These are phyloP conservation scores for Idris sp. DNA, from an alignment of 1,140 invertebrate genomes.

Conservation along the genomic window DNA sequence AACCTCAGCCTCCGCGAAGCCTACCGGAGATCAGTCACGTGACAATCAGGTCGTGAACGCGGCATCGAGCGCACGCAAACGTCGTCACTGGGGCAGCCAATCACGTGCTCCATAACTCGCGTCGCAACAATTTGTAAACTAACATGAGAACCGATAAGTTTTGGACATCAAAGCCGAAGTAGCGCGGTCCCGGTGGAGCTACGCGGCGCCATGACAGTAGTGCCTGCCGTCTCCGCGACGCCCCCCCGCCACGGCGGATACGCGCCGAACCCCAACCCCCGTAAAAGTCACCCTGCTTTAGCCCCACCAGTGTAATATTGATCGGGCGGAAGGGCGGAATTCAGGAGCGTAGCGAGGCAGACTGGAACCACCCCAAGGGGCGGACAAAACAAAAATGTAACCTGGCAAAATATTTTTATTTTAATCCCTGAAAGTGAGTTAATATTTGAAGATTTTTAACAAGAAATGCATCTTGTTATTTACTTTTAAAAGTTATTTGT, in stretches of 20 bases:
- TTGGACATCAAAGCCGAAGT: constrained; percentile 63
- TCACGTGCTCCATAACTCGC: constrained; percentile 7
- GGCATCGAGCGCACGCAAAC: constrained; percentile 8
- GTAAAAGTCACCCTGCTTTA: constrained; percentile 61
- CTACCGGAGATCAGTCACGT: constrained; percentile 54
- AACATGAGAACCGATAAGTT: constrained; percentile 11
- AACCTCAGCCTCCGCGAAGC: constrained; percentile 48
- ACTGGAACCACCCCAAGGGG: constrained; percentile 58
- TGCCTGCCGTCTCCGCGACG: constrained; percentile 57
- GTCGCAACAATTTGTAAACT: constrained; percentile 11
- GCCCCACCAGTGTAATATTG: constrained; percentile 77
- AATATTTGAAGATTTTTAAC: too few relatives aligned
- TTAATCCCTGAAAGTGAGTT: too few relatives aligned
- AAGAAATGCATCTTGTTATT: too few relatives aligned
- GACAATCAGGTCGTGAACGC: constrained; percentile 43
- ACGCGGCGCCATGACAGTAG: constrained; percentile 77
- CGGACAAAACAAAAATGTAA: constrained; percentile 18
- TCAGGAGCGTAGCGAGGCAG: constrained; percentile 68
- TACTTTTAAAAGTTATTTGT: too few relatives aligned
- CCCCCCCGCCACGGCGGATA: constrained; percentile 45
- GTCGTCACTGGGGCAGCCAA: constrained; percentile 36
- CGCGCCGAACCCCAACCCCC: constrained; percentile 59
- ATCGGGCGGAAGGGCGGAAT: constrained; percentile 77
- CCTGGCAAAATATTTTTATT: too few relatives aligned
- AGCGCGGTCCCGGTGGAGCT: constrained; percentile 68